Percentiles rank a stretch among this genome's conserved stretches.
Evolutionary conservation across 2,797 vertebrate species (phyloP).

Genomic region (Galago senegalensis): DNA sequence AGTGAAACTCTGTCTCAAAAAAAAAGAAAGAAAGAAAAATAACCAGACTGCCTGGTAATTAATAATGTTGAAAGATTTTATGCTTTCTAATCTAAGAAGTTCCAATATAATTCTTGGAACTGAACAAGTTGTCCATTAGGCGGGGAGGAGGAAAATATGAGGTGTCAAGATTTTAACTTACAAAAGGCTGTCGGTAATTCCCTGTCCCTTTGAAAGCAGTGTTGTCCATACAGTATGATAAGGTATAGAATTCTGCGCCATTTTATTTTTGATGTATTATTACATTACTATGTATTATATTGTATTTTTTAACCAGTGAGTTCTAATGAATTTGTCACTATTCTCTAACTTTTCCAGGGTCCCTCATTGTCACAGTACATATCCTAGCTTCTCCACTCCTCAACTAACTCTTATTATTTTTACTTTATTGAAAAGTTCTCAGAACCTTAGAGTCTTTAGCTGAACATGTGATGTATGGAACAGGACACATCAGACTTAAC

Average conservation of each 20-base stretch:
- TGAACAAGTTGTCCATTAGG: not conserved
- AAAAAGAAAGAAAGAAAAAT: not conserved
- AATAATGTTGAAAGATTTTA: not conserved
- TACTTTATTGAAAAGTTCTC: conserved; percentile 64
- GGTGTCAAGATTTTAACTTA: not conserved
- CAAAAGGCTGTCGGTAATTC: not conserved
- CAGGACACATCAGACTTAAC: conserved; percentile 58
- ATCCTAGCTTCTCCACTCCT: not conserved
- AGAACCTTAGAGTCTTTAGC: conserved; percentile 32
- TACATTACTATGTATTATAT: not conserved
- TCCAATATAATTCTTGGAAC: not conserved
- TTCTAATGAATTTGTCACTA: not conserved
- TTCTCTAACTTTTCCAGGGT: not conserved
- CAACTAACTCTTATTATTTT: conserved; percentile 50
- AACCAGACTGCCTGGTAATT: not conserved
- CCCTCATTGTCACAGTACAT: not conserved
- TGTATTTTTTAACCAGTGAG: conserved; percentile 7
- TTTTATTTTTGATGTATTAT: conserved; percentile 5
- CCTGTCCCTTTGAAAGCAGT: not conserved
- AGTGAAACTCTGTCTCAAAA: too few relatives aligned
- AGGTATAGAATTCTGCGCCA: not conserved
- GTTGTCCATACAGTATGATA: not conserved
- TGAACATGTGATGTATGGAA: conserved; percentile 24
- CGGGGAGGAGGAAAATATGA: fast-evolving
- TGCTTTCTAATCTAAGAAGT: not conserved